These are phyloP conservation scores for Cataglyphis livida DNA, from an alignment of 2,888 invertebrate species.

Conservation along the genomic window DNA sequence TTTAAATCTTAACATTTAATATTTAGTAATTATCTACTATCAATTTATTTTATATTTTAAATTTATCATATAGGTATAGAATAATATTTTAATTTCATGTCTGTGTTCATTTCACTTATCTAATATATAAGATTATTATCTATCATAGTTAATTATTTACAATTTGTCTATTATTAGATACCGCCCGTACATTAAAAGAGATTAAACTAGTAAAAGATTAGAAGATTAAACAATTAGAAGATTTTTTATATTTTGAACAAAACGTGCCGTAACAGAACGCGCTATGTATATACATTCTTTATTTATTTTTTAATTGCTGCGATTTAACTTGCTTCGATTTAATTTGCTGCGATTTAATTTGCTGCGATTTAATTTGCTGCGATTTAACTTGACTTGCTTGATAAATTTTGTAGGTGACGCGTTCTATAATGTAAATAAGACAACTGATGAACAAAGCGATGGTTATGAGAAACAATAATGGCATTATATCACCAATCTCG, in stretches of 20 bases:
- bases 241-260: background rate
- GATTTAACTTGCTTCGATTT: too few species aligned
- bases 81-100: background rate
- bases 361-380: background rate
- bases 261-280: background rate
- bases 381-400: background rate
- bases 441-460: slow-evolving; percentile 70
- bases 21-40: background rate
- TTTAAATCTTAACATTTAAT: background rate
- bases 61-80: background rate
- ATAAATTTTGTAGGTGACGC: slow-evolving; percentile 14
- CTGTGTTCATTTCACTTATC: too few species aligned
- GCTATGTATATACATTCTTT: background rate
- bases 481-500: slow-evolving; percentile 79
- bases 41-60: background rate
- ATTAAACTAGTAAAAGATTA: background rate
- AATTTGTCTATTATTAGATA: too few species aligned
- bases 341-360: background rate
- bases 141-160: too few species aligned
- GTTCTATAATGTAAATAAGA: slow-evolving; percentile 70
- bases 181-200: too few species aligned
- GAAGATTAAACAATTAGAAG: background rate
- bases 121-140: too few species aligned
- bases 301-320: background rate
- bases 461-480: slow-evolving; percentile 76